A percentile compares a stretch with the other conserved stretches of the same genome.
These are phyloP conservation scores for Orthosia cruda DNA, from an alignment of 2,888 invertebrate species.

Conservation along the genomic window DNA sequence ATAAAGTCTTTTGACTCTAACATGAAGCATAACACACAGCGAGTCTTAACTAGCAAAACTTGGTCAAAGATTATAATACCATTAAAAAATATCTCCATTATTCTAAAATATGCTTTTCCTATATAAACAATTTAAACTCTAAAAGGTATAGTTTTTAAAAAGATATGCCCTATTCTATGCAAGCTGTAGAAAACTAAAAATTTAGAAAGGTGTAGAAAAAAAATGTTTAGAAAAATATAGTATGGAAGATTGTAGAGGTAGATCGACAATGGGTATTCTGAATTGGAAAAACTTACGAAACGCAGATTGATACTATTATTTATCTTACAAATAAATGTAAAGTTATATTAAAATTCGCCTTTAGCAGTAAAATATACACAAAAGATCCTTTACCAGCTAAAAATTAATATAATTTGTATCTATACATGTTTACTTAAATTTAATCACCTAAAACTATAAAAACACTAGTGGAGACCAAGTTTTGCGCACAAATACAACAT, in stretches of 20 bases:
- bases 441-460: slow-evolving; percentile 66
- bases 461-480: slow-evolving; percentile 84
- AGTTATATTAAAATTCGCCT: slow-evolving; percentile 40
- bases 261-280: slow-evolving; percentile 51
- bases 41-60: slow-evolving; percentile 88
- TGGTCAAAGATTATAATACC: slow-evolving; percentile 75
- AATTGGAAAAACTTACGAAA: slow-evolving; percentile 33
- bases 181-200: slow-evolving; percentile 50
- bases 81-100: slow-evolving; percentile 66
- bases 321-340: slow-evolving; percentile 44
- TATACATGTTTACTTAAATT: slow-evolving; percentile 66
- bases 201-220: slow-evolving; percentile 36
- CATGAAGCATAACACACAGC: slow-evolving; percentile 87
- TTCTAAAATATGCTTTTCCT: slow-evolving; percentile 60
- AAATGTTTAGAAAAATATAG: slow-evolving; percentile 40
- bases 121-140: slow-evolving; percentile 60
- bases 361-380: slow-evolving; percentile 55
- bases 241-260: slow-evolving; percentile 73
- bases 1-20: slow-evolving; percentile 75
- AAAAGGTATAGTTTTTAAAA: slow-evolving; percentile 54
- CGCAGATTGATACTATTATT: slow-evolving; percentile 21
- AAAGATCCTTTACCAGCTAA: slow-evolving; percentile 53
- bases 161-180: slow-evolving; percentile 52
- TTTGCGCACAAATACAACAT: slow-evolving; percentile 90
- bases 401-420: slow-evolving; percentile 59